phyloP scores from a whole-genome alignment of 2,113 vertebrate species.

The Rousettus leschenaultii region DNA sequence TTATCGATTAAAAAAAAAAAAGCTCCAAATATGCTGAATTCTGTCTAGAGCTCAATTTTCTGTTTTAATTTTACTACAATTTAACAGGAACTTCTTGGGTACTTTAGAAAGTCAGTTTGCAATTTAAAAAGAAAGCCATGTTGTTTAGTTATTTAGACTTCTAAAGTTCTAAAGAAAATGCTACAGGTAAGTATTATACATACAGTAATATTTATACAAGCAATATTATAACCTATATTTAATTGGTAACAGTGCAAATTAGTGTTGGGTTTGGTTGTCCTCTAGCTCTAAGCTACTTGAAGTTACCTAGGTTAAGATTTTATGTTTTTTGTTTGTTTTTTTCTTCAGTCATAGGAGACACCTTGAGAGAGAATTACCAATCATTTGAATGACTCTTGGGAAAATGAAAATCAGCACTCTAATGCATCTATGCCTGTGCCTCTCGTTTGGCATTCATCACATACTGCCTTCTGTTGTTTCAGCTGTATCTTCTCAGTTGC shows the following conservation, averaged over 20 bases:
- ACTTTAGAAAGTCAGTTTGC: slow-evolving; percentile 32
- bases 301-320: slow-evolving; percentile 18
- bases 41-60: slow-evolving; percentile 2
- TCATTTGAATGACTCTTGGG: not conserved
- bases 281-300: slow-evolving; percentile 4
- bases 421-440: not conserved
- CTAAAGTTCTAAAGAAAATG: slow-evolving; percentile 11
- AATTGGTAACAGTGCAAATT: not conserved
- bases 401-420: not conserved
- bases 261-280: not conserved
- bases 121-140: slow-evolving; percentile 39
- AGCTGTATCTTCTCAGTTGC: not conserved
- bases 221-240: not conserved
- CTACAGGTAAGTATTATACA: not conserved
- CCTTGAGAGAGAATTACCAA: not conserved
- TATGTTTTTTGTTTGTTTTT: not conserved
- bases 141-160: not conserved
- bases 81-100: not conserved
- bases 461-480: not conserved
- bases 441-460: not conserved
- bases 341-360: slow-evolving; percentile 8
- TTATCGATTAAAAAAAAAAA: not conserved
- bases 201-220: not conserved
- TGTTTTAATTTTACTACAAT: not conserved
- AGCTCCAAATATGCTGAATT: not conserved